A percentile compares a stretch with the other conserved stretches of the same genome.
Conservation (phyloP, 2,113 vertebrate species). For the Pterocles orientalis region DNA sequence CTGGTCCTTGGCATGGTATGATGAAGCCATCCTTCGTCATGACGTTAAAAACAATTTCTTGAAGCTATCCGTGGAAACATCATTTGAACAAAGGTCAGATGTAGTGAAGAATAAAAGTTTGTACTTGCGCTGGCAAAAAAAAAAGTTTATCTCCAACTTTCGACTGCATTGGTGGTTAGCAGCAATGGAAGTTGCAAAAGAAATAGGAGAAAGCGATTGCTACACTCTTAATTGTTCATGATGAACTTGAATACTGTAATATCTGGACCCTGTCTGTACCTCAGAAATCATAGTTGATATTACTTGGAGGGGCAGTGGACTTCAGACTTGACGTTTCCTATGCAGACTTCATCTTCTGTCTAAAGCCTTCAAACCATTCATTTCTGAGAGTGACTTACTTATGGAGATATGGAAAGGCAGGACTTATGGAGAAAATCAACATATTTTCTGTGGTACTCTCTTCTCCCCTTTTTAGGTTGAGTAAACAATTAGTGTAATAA, state of each 20-base stretch:
- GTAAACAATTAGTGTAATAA: not conserved
- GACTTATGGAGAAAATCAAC: not conserved
- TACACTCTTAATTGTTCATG: not conserved
- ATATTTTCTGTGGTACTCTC: not conserved
- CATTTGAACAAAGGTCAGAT: not conserved
- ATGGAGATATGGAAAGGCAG: not conserved
- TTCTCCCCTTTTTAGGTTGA: not conserved
- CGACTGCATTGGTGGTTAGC: not conserved
- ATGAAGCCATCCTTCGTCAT: fast-evolving
- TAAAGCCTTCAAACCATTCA: not conserved
- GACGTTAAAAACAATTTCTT: not conserved
- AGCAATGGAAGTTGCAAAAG: not conserved
- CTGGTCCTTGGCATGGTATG: fast-evolving
- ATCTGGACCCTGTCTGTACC: not conserved
- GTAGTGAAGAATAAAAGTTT: not conserved
- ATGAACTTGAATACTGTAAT: not conserved
- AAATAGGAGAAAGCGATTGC: not conserved
- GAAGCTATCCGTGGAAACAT: not conserved
- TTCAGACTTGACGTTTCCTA: not conserved
- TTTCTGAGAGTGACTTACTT: not conserved
- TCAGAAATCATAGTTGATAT: not conserved
- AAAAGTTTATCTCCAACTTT: not conserved
- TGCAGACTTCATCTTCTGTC: not conserved
- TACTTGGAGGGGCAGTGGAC: not conserved
- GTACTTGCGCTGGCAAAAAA: not conserved